Base-by-base conservation (phyloP, 2,888 invertebrate genomes). In the Spilosoma lubricipeda region DNA sequence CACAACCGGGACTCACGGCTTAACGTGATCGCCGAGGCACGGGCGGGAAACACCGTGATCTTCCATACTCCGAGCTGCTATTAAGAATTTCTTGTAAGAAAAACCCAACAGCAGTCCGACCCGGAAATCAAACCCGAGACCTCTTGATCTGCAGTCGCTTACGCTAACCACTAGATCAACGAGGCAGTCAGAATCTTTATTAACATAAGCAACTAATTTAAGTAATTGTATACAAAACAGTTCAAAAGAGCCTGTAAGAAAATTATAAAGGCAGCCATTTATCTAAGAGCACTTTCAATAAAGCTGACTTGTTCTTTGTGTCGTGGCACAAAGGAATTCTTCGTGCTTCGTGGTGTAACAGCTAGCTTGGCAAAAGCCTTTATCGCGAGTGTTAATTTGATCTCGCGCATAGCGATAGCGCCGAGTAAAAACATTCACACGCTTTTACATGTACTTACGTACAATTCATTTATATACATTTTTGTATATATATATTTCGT, bases 251-350 rank as follows among this genome's bases (percentile, higher is more conserved):
- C n/a, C 63, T 48, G 2, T 52, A 65, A 73, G 76, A 80, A 77
- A 80, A 77, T 80, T 59, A 56, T 71, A 75, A 74, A 77, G 67
- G 71, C 66, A 67, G 52, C 30, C 65, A 70, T 80, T 80, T 78
- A 80, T 83, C 74, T 78, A 74, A 39, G 59, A 78, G 74, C 67
- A 83, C 79, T 81, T 86, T 84, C 84, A 86, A 86, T 85, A 86
- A 76, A 82, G 78, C 80, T 77, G 77, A 78, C 80, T 79, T 74
- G 76, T 85, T 82, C 86, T 82, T 87, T 87, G 87, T 87, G 75
- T 79, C 74, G 77, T 69, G 39, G 68, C 66, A 85, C 86, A 87
- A 87, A 83, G 83, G 84, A 82, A 83, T 82, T 79, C 76, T 71
- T 67, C 71, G 71, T 66, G 73, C 77, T 77, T 73, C 59, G 64